Evolutionary conservation across 92 coral and sea anemone species (phyloP).

Genomic region (Desmophyllum pertusum): DNA sequence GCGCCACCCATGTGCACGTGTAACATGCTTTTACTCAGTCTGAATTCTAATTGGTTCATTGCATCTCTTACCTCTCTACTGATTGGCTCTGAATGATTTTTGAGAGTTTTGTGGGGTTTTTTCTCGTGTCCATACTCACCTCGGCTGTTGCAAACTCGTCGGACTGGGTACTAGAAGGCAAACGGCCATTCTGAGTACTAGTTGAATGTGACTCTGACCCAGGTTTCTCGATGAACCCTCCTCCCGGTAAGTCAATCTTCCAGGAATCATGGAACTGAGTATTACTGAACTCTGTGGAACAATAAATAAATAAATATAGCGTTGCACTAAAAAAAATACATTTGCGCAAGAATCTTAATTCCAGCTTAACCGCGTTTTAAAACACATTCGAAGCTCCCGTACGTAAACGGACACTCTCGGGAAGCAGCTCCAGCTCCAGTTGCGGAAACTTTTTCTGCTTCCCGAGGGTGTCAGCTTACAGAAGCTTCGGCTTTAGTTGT

Average conservation of each 20-base stretch:
- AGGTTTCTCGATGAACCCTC: slow-evolving; percentile 39
- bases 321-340: background rate
- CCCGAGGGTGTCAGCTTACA: too few relatives aligned
- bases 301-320: background rate
- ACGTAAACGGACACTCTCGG: too few relatives aligned
- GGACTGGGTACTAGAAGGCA: background rate
- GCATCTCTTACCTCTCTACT: background rate
- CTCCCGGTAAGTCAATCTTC: slow-evolving; percentile 46
- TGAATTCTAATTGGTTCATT: background rate
- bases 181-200: background rate
- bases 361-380: too few relatives aligned
- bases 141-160: slow-evolving; percentile 35
- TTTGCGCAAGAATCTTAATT: too few relatives aligned
- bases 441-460: too few relatives aligned
- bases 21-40: too few relatives aligned
- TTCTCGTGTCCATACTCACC: background rate
- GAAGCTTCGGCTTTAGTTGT: too few relatives aligned
- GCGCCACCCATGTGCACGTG: too few relatives aligned
- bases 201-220: background rate
- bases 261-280: background rate
- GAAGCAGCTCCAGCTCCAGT: too few relatives aligned
- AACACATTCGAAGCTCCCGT: too few relatives aligned
- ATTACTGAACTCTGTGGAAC: background rate
- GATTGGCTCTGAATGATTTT: background rate
- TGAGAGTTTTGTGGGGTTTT: background rate